Conservation (phyloP, 1,140 invertebrate species). For the Leptopilina clavipes region DNA sequence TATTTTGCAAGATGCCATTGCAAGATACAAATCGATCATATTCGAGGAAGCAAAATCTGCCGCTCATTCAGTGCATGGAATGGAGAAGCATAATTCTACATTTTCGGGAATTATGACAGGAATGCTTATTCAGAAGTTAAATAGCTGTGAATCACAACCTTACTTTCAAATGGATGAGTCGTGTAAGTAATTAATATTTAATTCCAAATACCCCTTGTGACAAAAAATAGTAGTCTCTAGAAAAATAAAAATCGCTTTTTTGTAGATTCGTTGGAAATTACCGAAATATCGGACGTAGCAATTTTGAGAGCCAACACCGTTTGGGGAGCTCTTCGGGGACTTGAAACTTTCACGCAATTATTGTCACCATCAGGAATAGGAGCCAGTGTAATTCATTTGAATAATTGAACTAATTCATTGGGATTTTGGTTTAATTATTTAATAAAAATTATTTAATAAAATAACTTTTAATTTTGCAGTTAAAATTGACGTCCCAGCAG, state of each 20-base stretch:
- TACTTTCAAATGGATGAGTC: slow-evolving; percentile 31
- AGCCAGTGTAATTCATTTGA: not conserved
- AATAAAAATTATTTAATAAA: no score
- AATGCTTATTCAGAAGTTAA: slow-evolving; percentile 4
- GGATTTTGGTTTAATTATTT: no score
- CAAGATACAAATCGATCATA: slow-evolving; percentile 75
- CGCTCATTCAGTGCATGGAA: slow-evolving; percentile 43
- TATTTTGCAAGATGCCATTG: slow-evolving; percentile 76
- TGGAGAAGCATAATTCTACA: not conserved
- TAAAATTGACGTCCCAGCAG: slow-evolving; percentile 74
- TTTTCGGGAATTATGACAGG: not conserved
- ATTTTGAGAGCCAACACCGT: slow-evolving; percentile 74
- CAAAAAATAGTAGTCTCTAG: no score
- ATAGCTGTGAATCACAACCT: slow-evolving; percentile 23
- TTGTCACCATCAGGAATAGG: slow-evolving; percentile 18
- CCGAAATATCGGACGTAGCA: slow-evolving; percentile 51
- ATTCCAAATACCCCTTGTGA: no score
- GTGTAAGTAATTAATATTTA: slow-evolving; percentile 10
- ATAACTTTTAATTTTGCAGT: slow-evolving; percentile 58
- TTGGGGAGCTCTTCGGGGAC: slow-evolving; percentile 86
- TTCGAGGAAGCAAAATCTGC: slow-evolving; percentile 62
- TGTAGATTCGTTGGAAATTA: slow-evolving; percentile 54
- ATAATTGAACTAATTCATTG: no score
- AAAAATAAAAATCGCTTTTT: not conserved
- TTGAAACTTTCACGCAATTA: slow-evolving; percentile 86